Percentiles rank a stretch among this genome's conserved stretches.
phyloP scores from a whole-genome alignment of 2,888 invertebrate species.

The Tipula lateralis region DNA sequence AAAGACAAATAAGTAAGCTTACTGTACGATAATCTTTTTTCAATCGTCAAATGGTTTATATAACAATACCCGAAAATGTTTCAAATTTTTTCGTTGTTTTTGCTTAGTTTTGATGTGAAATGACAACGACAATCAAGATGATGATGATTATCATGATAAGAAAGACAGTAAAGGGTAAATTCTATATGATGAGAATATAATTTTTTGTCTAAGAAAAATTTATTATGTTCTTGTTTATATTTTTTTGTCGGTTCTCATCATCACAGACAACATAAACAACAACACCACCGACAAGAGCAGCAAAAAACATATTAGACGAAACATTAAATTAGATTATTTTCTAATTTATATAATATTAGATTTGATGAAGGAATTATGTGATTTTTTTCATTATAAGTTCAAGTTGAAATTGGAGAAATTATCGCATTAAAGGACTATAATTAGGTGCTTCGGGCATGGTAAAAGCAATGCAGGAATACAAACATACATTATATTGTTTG shows the following conservation, averaged over 20 bases:
- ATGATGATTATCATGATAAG: background rate
- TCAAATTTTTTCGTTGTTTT: background rate
- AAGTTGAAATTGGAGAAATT: background rate
- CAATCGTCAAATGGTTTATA: background rate
- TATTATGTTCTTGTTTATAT: background rate
- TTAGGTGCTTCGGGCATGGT: background rate
- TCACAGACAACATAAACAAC: constrained; percentile 11
- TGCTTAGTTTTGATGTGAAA: background rate
- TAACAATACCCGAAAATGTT: background rate
- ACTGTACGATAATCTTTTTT: background rate
- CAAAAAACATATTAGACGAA: background rate
- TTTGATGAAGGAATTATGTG: background rate
- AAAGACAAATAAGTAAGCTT: background rate
- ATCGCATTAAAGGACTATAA: background rate
- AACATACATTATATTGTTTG: no score
- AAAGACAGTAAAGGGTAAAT: background rate
- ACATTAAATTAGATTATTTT: constrained; percentile 24
- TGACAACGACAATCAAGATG: background rate
- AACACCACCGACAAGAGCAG: background rate
- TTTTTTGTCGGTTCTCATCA: background rate
- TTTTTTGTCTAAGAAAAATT: background rate
- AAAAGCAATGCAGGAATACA: no score
- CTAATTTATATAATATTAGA: background rate
- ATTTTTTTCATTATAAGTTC: background rate
- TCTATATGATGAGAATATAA: background rate